A percentile compares a stretch with the other conserved stretches of the same genome.
phyloP scores from a whole-genome alignment of 2,888 invertebrate genomes.

The Eurytoma californica region DNA sequence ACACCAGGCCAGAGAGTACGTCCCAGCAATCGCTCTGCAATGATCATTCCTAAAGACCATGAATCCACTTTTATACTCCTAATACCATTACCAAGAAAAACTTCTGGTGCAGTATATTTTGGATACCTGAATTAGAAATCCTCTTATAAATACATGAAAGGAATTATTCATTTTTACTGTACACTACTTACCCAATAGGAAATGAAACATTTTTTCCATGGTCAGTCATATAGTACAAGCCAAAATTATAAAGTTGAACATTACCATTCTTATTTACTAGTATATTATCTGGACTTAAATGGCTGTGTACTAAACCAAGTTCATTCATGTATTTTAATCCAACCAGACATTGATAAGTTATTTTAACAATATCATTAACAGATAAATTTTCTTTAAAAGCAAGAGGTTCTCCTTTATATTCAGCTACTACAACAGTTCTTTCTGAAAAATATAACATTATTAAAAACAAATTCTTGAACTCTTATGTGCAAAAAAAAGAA shows the following conservation, averaged over 20 bases:
- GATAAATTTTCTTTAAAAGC: conserved; percentile 76
- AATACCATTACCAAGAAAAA: conserved; percentile 81
- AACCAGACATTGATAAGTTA: conserved; percentile 84
- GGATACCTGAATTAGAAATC: conserved; percentile 79
- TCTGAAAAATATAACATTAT: conserved; percentile 76
- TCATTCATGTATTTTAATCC: conserved; percentile 85
- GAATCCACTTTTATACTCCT: conserved; percentile 89
- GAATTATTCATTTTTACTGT: conserved; percentile 14
- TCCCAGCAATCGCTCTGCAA: conserved; percentile 86
- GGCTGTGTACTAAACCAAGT: conserved; percentile 85
- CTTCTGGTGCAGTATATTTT: conserved; percentile 89
- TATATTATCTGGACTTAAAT: conserved; percentile 89
- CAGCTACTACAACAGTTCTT: conserved; percentile 88
- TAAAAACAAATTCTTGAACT: conserved; percentile 32
- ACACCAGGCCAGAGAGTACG: conserved; percentile 84
- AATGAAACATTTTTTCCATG: conserved; percentile 91
- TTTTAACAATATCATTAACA: conserved; percentile 78
- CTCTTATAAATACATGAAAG: not conserved
- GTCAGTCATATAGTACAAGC: conserved; percentile 94
- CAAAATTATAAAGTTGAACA: conserved; percentile 93
- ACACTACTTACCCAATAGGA: conserved; percentile 83
- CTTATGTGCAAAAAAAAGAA: conserved; percentile 6
- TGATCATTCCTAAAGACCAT: conserved; percentile 95
- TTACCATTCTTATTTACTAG: conserved; percentile 83
- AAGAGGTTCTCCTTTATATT: conserved; percentile 84